These are phyloP conservation scores for Arrhopalites spinosus DNA, from an alignment of 2,888 invertebrate species.

Conservation along the genomic window DNA sequence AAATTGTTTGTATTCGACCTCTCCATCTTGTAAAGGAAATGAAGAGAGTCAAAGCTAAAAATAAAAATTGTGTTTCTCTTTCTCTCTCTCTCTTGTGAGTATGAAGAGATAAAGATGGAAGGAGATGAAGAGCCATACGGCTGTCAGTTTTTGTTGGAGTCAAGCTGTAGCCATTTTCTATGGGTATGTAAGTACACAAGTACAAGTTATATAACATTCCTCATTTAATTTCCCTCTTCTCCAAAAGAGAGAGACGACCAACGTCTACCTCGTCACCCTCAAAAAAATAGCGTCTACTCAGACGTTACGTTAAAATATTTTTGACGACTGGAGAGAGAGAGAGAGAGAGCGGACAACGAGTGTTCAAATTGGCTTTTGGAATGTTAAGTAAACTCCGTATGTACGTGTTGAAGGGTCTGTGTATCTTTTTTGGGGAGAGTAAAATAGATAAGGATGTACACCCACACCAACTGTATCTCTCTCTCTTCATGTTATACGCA, in stretches of 20 bases:
- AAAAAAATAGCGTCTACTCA: too few relatives aligned
- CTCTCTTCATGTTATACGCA: background rate
- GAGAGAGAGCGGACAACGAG: background rate
- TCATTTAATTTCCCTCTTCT: background rate
- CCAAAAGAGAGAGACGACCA: too few relatives aligned
- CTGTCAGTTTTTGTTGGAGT: too few relatives aligned
- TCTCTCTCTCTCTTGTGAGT: background rate
- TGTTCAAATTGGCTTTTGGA: constrained; percentile 17
- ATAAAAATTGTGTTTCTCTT: background rate
- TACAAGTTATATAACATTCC: background rate
- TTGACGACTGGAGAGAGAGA: too few relatives aligned
- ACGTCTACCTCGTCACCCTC: too few relatives aligned
- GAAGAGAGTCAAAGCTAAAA: too few relatives aligned
- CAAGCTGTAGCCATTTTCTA: too few relatives aligned
- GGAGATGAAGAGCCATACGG: too few relatives aligned
- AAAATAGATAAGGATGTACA: background rate
- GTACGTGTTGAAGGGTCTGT: background rate
- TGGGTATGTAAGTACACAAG: too few relatives aligned
- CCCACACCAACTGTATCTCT: background rate
- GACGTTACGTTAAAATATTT: too few relatives aligned
- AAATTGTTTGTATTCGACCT: too few relatives aligned
- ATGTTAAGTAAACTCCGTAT: background rate
- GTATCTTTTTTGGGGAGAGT: background rate
- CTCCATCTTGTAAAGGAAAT: background rate
- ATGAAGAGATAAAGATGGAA: background rate